phyloP scores from a whole-genome alignment of 2,888 invertebrate species.

The Allophyes oxyacanthae region DNA sequence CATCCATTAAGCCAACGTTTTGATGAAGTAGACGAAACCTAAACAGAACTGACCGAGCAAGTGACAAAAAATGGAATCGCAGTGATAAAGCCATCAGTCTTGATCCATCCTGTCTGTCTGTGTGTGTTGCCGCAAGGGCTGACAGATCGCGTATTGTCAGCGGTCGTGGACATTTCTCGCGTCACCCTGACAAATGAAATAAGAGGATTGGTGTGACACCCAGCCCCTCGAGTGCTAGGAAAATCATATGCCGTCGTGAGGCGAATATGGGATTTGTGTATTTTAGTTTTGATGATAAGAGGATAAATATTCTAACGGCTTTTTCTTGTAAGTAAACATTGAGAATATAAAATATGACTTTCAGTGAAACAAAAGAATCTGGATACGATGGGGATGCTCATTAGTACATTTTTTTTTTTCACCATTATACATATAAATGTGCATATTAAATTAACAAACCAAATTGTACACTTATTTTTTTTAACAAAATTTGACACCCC shows the following conservation, averaged over 20 bases:
- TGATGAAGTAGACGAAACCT: constrained; percentile 55
- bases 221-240: constrained; percentile 63
- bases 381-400: no score
- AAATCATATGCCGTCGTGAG: constrained; percentile 69
- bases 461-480: no score
- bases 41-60: constrained; percentile 57
- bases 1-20: constrained; percentile 42
- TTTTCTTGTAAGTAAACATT: constrained; percentile 11
- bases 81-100: constrained; percentile 69
- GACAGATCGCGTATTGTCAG: constrained; percentile 81
- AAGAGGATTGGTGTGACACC: constrained; percentile 81
- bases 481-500: no score
- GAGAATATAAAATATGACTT: no score
- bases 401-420: no score
- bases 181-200: constrained; percentile 83
- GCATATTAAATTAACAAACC: no score
- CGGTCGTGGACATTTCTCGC: constrained; percentile 68
- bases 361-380: no score
- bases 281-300: constrained; percentile 34
- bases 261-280: constrained; percentile 56
- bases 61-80: constrained; percentile 56
- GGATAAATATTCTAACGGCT: constrained; percentile 19
- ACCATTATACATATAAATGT: no score
- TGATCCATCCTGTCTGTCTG: constrained; percentile 62
- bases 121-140: constrained; percentile 57